Percentiles rank a stretch among this genome's conserved stretches.
Conservation (phyloP, 2,113 vertebrate species). For the Labrus mixtus region DNA sequence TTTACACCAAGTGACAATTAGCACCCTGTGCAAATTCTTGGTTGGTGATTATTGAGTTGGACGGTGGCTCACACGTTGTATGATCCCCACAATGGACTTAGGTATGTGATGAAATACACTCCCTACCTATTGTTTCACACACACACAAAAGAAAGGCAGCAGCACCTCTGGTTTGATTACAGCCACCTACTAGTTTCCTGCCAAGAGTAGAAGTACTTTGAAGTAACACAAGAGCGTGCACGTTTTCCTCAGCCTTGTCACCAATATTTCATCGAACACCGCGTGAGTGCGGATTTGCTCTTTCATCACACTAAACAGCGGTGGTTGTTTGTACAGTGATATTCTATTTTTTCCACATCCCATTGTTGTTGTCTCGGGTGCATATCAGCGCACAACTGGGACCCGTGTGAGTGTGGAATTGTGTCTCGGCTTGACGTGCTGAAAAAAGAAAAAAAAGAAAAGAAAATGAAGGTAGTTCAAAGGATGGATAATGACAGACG, state of each 20-base stretch:
- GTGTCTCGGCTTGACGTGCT: constrained; percentile 56
- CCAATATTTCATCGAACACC: constrained; percentile 14
- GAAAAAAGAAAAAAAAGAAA: constrained; percentile 13
- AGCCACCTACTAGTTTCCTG: constrained; percentile 31
- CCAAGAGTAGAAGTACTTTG: constrained; percentile 47
- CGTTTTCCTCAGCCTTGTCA: constrained; percentile 33
- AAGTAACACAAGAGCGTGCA: constrained; percentile 40
- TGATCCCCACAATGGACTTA: background rate
- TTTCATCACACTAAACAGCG: constrained; percentile 63
- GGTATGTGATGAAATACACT: constrained; percentile 1
- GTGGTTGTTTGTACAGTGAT: constrained; percentile 47
- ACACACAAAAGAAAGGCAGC: background rate
- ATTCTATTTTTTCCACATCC: constrained; percentile 27
- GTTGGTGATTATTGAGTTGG: constrained; percentile 27
- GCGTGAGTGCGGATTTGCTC: constrained; percentile 42
- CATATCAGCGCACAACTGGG: constrained; percentile 54
- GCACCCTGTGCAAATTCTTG: constrained; percentile 9
- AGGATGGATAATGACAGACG: constrained; percentile 48
- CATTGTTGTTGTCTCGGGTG: constrained; percentile 52
- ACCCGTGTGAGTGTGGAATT: constrained; percentile 63
- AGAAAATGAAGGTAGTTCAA: constrained; percentile 47
- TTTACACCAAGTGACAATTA: constrained; percentile 62
- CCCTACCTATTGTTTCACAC: background rate
- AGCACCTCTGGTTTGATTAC: constrained; percentile 39
- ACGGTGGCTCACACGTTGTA: background rate